These are phyloP conservation scores for Rousettus madagascariensis DNA, from an alignment of 2,797 vertebrate species.

Conservation along the genomic window DNA sequence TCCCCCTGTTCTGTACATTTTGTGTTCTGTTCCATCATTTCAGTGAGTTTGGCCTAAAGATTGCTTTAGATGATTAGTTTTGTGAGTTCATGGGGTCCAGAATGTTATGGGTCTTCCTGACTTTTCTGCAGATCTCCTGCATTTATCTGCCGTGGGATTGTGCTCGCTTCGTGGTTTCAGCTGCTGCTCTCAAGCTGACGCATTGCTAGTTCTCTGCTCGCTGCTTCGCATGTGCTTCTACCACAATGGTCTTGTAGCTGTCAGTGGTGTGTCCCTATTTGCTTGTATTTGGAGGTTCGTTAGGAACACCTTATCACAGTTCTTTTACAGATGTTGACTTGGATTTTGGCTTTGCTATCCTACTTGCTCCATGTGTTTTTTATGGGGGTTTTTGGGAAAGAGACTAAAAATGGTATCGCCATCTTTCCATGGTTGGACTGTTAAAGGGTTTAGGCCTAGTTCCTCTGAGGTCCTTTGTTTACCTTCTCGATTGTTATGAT, in stretches of 20 bases:
- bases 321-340: not conserved
- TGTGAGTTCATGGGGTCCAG: not conserved
- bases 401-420: not conserved
- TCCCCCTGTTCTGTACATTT: not conserved
- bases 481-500: not conserved
- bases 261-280: not conserved
- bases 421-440: not conserved
- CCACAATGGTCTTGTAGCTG: no score
- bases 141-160: not conserved
- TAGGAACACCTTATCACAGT: not conserved
- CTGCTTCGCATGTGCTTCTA: fast-evolving
- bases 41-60: not conserved
- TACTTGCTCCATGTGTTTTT: not conserved
- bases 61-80: not conserved
- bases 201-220: not conserved
- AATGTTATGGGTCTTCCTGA: not conserved
- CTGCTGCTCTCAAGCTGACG: not conserved
- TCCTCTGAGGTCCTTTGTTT: not conserved
- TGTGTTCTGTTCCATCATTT: not conserved
- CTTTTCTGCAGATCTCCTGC: fast-evolving
- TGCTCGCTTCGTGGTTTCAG: not conserved
- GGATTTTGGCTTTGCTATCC: not conserved
- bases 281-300: not conserved
- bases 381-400: not conserved
- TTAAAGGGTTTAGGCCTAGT: fast-evolving